phyloP scores from a whole-genome alignment of 1,140 invertebrate genomes.

The Popillia japonica region DNA sequence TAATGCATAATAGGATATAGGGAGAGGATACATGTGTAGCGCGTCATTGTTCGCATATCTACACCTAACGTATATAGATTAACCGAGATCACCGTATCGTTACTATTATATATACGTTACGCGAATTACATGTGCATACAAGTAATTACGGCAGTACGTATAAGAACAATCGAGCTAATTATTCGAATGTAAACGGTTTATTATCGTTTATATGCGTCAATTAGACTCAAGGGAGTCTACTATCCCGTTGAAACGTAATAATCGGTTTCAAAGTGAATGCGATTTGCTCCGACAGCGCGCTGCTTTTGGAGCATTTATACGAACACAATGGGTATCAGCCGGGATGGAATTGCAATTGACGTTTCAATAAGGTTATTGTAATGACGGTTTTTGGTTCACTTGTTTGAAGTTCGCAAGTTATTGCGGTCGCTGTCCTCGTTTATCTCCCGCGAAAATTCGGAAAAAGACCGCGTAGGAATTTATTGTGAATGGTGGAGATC shows the following conservation, averaged over 20 bases:
- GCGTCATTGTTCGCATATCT: background rate
- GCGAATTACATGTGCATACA: background rate
- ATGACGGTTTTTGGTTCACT: background rate
- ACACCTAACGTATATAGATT: background rate
- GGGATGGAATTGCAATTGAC: constrained; percentile 21
- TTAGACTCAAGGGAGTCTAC: background rate
- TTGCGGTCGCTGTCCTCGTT: background rate
- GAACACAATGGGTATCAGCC: background rate
- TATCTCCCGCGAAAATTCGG: background rate
- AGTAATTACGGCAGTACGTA: constrained; percentile 3
- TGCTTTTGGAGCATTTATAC: background rate
- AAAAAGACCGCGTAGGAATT: background rate
- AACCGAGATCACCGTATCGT: background rate
- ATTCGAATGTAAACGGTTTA: constrained; percentile 12
- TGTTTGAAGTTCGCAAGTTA: background rate
- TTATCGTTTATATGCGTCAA: background rate
- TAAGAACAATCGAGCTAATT: constrained; percentile 26
- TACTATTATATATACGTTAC: background rate
- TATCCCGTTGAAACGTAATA: background rate
- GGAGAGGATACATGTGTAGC: background rate
- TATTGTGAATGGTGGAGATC: background rate
- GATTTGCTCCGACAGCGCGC: background rate
- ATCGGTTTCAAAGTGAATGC: background rate
- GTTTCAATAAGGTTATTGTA: constrained; percentile 31
- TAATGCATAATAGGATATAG: constrained; percentile 42